phyloP scores from a whole-genome alignment of 2,797 vertebrate species.

The Ceyx erithaca region DNA sequence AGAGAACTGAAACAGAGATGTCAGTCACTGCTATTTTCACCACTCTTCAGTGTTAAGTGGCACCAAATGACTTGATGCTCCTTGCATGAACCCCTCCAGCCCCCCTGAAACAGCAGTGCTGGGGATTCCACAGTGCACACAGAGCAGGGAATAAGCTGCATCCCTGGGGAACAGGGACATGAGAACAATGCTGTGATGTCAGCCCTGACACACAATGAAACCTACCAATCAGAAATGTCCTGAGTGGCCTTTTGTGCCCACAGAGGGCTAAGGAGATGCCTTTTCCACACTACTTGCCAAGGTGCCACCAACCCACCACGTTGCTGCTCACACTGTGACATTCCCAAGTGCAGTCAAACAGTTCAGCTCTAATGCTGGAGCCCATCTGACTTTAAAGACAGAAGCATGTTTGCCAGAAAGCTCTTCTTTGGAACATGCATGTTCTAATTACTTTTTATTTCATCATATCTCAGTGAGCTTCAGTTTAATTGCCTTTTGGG shows the following conservation, averaged over 20 bases:
- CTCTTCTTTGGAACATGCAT: background rate
- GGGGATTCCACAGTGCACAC: background rate
- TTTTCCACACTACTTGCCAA: background rate
- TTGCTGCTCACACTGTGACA: background rate
- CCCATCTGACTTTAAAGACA: background rate
- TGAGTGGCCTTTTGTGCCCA: background rate
- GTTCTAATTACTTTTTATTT: slow-evolving; percentile 29
- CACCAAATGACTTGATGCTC: background rate
- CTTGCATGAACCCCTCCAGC: background rate
- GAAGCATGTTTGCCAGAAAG: background rate
- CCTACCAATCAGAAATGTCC: accelerated
- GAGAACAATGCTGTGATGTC: background rate
- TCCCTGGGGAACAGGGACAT: background rate
- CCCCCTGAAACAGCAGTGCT: accelerated
- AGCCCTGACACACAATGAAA: background rate
- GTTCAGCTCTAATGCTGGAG: background rate
- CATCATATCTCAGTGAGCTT: background rate
- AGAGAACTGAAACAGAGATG: background rate
- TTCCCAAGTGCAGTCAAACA: background rate
- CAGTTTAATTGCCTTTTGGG: slow-evolving; percentile 2
- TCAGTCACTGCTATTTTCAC: background rate
- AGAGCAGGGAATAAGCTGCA: background rate
- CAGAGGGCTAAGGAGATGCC: background rate
- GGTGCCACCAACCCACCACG: background rate
- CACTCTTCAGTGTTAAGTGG: background rate